Base-by-base conservation (phyloP, 2,113 vertebrate genomes). In the Rhizomys pruinosus region DNA sequence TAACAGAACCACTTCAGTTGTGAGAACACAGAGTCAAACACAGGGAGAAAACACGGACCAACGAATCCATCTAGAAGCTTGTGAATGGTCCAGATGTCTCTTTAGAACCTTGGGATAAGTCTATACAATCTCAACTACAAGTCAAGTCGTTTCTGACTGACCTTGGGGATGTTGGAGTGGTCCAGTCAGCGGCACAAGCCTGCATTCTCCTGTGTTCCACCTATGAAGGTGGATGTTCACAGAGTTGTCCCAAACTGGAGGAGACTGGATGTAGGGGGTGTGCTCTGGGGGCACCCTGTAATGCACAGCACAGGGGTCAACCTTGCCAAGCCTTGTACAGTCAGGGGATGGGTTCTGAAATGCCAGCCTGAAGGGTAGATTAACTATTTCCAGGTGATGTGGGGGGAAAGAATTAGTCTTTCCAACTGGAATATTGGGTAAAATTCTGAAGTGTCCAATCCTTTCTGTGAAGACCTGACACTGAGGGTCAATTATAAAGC, bases 151-250 rank as follows among this genome's bases (percentile, higher is more conserved):
- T 5, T 34, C 2, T n/a, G 25, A 59, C 0, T 22, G 68, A 37
- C 59, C 76, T 95, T 39, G 20, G 22, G 44, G 59, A 15, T n/a
- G 20, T 12, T 13, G 37, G 79, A n/a, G 59, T 61, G 59, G 4
- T 16, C 32, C 32, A 57, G 27, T 57, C 13, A 12, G 27, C 39
- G 39, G 8, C 2, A 1, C 3, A 1, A 15, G 63, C 23, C 10
- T 0, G 9, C 9, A 10, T 20, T 55, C 37, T 76, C 59, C 29
- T 63, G 15, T 34, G 64, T 0, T 7, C 8, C 68, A 19, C 11
- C 5, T 27, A 8, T 11, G n/a, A 59, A 25, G 74, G 13, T 5
- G 17, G 44, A 32, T 0, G 3, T 29, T 63, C 0, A 3, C 34
- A 68, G 52, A 86, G 42, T 34, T 66, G n/a, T 12, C 32, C 68